Percentiles rank a stretch among this genome's conserved stretches.
Conservation (phyloP, 2,888 invertebrate species). For the Nasonia oneida region DNA sequence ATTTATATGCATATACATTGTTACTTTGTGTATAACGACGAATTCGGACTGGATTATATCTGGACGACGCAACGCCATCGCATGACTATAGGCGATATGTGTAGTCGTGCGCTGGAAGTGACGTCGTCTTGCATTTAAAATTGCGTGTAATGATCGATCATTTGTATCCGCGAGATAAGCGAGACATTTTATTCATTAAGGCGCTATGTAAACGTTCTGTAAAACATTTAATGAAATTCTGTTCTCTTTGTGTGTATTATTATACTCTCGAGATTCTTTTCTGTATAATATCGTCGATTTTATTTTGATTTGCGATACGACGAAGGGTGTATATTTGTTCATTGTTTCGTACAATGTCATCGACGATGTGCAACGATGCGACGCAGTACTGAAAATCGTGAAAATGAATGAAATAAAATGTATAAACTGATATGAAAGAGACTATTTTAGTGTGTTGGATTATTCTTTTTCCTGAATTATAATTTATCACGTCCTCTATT, state of each 20-base stretch:
- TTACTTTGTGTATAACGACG: neutral
- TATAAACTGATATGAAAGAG: neutral
- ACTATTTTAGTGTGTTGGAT: neutral
- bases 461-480: no score
- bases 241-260: neutral
- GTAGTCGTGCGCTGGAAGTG: conserved; percentile 14
- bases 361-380: conserved; percentile 1
- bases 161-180: neutral
- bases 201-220: neutral
- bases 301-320: neutral
- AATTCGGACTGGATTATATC: neutral
- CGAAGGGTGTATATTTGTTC: neutral
- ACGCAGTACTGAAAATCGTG: neutral
- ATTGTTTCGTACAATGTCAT: neutral
- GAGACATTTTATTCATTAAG: neutral
- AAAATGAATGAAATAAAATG: conserved; percentile 19
- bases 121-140: conserved; percentile 43
- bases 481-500: neutral
- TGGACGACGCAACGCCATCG: conserved; percentile 3
- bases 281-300: conserved; percentile 2
- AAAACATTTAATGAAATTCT: neutral
- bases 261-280: neutral
- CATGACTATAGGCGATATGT: neutral
- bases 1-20: neutral
- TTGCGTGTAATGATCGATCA: neutral